Evolutionary conservation across 2,888 invertebrate species (phyloP).

Genomic region (Polyommatus iphigenia): DNA sequence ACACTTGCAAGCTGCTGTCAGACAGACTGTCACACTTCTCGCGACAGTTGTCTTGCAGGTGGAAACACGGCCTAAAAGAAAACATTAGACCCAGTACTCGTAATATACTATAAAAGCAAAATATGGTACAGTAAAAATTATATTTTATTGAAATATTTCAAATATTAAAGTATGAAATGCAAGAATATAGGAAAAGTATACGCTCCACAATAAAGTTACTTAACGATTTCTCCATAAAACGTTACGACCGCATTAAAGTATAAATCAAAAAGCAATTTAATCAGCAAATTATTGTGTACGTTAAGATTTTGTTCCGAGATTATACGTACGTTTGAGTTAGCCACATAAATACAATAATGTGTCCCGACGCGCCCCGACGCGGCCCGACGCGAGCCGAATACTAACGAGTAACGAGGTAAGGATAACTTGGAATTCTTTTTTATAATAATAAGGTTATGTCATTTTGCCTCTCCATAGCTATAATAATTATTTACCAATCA

Average conservation of each 20-base stretch:
- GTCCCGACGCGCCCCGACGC: neutral
- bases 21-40: too few species aligned
- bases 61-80: too few species aligned
- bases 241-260: neutral
- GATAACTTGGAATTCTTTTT: neutral
- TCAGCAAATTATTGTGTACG: conserved; percentile 27
- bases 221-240: conserved; percentile 9
- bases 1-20: too few species aligned
- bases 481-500: too few species aligned
- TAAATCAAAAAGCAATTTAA: conserved; percentile 27
- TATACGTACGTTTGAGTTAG: conserved; percentile 17
- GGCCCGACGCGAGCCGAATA: neutral
- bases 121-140: too few species aligned
- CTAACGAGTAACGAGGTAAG: neutral
- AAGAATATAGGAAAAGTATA: conserved; percentile 1
- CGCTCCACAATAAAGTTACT: neutral
- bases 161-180: neutral
- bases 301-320: conserved; percentile 14
- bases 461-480: neutral
- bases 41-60: too few species aligned
- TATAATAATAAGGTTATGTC: neutral
- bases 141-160: neutral
- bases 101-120: too few species aligned
- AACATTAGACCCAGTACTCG: too few species aligned
- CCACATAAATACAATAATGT: conserved; percentile 28